Conservation (phyloP, 2,888 invertebrate genomes). For the Junonia oenone region DNA sequence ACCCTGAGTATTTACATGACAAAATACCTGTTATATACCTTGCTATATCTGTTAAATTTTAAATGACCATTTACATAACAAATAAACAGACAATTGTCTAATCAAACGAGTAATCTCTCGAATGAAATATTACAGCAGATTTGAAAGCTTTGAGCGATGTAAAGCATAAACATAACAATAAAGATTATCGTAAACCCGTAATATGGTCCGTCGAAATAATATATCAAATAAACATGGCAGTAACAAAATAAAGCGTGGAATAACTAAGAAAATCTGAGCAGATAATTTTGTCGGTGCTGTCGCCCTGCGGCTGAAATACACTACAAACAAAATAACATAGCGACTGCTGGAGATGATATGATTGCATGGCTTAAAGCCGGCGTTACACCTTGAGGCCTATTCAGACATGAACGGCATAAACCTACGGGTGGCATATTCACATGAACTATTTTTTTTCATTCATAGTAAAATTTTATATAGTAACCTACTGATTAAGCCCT, state of each 20-base stretch:
- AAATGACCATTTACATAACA: background rate
- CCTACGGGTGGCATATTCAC: background rate
- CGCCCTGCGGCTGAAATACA: constrained; percentile 45
- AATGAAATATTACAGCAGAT: background rate
- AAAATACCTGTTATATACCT: no score
- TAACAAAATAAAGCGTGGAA: constrained; percentile 32
- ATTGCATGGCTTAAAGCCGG: constrained; percentile 41
- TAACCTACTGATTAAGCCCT: no score
- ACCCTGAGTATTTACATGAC: no score
- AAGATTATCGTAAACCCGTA: background rate
- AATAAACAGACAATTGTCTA: background rate
- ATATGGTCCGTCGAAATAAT: background rate
- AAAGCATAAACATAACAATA: background rate
- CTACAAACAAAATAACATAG: constrained; percentile 60
- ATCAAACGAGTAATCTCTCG: background rate
- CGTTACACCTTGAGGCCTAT: constrained; percentile 21
- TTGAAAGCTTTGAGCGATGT: background rate
- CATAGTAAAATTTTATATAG: no score
- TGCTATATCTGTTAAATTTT: background rate
- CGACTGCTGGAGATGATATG: constrained; percentile 60
- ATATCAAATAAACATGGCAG: constrained; percentile 9
- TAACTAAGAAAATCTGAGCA: constrained; percentile 35
- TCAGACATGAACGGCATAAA: background rate
- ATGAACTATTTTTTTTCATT: background rate
- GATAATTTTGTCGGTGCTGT: constrained; percentile 53